Evolutionary conservation across 2,113 vertebrate genomes (phyloP).

Genomic region (Pimephales promelas): DNA sequence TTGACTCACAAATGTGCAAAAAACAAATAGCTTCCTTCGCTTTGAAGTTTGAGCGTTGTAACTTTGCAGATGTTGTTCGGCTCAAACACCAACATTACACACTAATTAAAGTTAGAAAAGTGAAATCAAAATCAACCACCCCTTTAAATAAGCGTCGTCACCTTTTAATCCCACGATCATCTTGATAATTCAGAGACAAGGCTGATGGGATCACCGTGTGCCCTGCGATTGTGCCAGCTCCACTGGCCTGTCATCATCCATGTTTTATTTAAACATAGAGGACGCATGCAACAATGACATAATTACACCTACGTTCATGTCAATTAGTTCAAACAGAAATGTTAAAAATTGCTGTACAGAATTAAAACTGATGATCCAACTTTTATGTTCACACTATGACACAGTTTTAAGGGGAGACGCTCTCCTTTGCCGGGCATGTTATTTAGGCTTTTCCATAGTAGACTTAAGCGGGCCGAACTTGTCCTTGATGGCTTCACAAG

Average conservation of each 20-base stretch:
- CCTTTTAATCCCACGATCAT: conserved; percentile 47
- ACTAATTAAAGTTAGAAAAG: too few relatives aligned
- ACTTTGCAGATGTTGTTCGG: too few relatives aligned
- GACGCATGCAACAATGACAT: background rate
- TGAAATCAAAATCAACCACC: too few relatives aligned
- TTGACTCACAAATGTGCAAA: too few relatives aligned
- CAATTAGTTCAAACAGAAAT: background rate
- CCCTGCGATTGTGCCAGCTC: background rate
- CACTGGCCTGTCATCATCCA: conserved; percentile 6
- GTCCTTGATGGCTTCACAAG: background rate
- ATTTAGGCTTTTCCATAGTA: background rate
- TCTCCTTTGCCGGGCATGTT: background rate
- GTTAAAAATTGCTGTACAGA: background rate
- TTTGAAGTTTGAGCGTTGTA: too few relatives aligned
- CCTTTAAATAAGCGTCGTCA: background rate
- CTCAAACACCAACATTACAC: too few relatives aligned
- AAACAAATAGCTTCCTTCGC: too few relatives aligned
- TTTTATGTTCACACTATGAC: background rate
- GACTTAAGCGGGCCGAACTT: background rate
- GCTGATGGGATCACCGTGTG: conserved; percentile 40
- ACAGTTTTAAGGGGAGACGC: background rate
- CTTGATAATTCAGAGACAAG: conserved; percentile 15
- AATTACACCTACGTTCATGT: conserved; percentile 19
- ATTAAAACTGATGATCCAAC: background rate
- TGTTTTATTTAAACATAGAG: background rate